These are phyloP conservation scores for Arizona elegans DNA, from an alignment of 2,113 vertebrate species.

Conservation along the genomic window DNA sequence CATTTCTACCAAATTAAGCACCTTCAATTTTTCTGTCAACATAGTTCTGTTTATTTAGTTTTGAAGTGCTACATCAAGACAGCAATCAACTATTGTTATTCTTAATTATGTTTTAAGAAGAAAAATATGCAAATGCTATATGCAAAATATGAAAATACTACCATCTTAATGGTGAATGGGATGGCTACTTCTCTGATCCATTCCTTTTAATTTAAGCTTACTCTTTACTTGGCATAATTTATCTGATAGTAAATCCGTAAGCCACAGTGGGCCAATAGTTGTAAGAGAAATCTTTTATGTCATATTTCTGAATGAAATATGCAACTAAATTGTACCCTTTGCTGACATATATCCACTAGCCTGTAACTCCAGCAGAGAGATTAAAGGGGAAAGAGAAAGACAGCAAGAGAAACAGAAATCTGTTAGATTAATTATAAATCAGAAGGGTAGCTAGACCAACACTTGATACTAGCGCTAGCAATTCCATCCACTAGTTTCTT, in stretches of 20 bases:
- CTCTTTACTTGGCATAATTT: slow-evolving; percentile 35
- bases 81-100: neutral
- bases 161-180: slow-evolving; percentile 17
- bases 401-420: slow-evolving; percentile 19
- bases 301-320: neutral
- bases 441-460: slow-evolving; percentile 32
- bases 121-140: fast-evolving
- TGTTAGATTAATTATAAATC: slow-evolving; percentile 38
- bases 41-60: neutral
- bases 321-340: slow-evolving; percentile 23
- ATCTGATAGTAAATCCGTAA: neutral
- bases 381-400: neutral
- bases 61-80: fast-evolving
- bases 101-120: neutral
- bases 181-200: slow-evolving; percentile 22
- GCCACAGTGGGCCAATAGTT: neutral
- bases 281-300: neutral
- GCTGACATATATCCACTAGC: slow-evolving; percentile 10
- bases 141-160: neutral
- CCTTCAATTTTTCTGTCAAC: neutral
- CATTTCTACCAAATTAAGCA: neutral
- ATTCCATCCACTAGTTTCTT: slow-evolving; percentile 37
- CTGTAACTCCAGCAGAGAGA: slow-evolving; percentile 6
- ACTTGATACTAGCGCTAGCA: neutral
- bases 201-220: neutral